Evolutionary conservation across 35 echinoderm and acorn worm genomes (phyloP).

Genomic region (Apostichopus japonicus): DNA sequence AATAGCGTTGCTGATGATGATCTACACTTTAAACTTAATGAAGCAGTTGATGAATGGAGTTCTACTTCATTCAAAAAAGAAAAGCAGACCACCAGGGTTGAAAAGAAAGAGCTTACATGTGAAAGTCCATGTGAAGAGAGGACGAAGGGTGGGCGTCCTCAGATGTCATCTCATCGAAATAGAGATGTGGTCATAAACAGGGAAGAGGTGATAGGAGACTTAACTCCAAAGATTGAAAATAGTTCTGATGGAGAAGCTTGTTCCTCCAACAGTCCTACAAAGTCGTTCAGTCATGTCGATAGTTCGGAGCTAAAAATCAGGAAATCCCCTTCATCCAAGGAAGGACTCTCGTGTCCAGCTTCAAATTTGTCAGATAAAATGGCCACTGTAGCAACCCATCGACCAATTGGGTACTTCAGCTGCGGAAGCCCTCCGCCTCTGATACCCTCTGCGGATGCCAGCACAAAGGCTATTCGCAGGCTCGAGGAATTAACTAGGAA

Average conservation of each 20-base stretch:
- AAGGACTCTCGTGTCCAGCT: background rate
- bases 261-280: background rate
- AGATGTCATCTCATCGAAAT: background rate
- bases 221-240: background rate
- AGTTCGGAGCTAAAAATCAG: background rate
- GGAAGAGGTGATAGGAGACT: background rate
- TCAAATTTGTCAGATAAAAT: background rate
- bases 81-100: background rate
- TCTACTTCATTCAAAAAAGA: background rate
- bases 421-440: conserved; percentile 17
- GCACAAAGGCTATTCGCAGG: conserved; percentile 41
- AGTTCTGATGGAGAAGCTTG: background rate
- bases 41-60: background rate
- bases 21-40: background rate
- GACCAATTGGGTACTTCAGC: conserved; percentile 13
- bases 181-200: background rate
- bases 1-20: background rate
- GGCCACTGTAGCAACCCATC: background rate
- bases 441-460: conserved; percentile 26
- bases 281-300: background rate
- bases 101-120: background rate
- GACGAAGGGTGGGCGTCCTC: background rate
- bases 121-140: background rate
- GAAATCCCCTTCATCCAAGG: background rate
- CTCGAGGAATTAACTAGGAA: conserved; percentile 54